phyloP scores from a whole-genome alignment of 2,113 vertebrate genomes.

The Hippocampus guttulatus region DNA sequence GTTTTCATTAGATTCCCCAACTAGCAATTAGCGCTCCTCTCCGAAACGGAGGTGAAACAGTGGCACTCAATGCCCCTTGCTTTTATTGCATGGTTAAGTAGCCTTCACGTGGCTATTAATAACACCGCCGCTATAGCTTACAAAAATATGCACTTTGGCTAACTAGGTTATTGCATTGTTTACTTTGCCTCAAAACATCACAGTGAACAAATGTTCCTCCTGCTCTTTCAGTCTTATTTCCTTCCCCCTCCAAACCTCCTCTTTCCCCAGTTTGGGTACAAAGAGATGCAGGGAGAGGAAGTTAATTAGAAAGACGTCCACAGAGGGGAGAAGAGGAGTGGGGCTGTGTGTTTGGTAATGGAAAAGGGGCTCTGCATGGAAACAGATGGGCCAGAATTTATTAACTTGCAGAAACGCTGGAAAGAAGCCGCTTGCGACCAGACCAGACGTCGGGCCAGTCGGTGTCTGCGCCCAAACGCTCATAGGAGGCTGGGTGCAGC shows the following conservation, averaged over 20 bases:
- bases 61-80: conserved; percentile 57
- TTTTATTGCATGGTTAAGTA: conserved; percentile 72
- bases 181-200: conserved; percentile 62
- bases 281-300: conserved; percentile 63
- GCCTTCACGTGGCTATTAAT: conserved; percentile 72
- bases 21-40: conserved; percentile 69
- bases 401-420: conserved; percentile 73
- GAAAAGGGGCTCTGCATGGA: conserved; percentile 60
- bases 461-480: conserved; percentile 57
- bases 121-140: conserved; percentile 59
- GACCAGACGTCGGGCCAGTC: conserved; percentile 65
- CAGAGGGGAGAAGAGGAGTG: conserved; percentile 35
- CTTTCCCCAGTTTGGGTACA: conserved; percentile 52
- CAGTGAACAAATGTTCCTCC: conserved; percentile 53
- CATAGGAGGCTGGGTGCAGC: conserved; percentile 58
- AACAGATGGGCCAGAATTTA: conserved; percentile 77
- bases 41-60: conserved; percentile 53
- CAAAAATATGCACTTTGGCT: conserved; percentile 42
- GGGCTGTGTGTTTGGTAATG: conserved; percentile 61
- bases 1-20: conserved; percentile 66
- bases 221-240: conserved; percentile 31
- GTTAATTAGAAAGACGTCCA: conserved; percentile 72
- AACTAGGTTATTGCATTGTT: conserved; percentile 55
- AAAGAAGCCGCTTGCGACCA: conserved; percentile 66
- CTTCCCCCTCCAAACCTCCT: conserved; percentile 20